Evolutionary conservation across 92 coral and sea anemone genomes (phyloP).

Genomic region (Anthopleura xanthogrammica): DNA sequence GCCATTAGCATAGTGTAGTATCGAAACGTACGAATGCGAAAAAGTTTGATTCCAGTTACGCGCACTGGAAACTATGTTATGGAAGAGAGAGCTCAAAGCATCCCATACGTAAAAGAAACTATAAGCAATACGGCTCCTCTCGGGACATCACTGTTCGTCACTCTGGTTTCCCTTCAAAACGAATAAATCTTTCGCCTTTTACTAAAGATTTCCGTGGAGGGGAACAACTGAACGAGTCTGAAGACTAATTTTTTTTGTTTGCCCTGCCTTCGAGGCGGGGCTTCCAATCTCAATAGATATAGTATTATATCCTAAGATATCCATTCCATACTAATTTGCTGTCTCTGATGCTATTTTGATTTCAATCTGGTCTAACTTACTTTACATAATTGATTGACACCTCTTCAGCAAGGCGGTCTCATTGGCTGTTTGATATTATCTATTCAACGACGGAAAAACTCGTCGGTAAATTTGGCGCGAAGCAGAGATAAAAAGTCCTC

Average conservation of each 20-base stretch:
- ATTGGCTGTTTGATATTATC: too few relatives aligned
- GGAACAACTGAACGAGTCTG: constrained; percentile 18
- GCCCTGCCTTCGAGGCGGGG: neutral
- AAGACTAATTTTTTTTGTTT: neutral
- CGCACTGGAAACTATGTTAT: neutral
- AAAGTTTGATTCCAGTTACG: neutral
- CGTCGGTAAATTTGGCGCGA: too few relatives aligned
- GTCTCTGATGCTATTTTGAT: too few relatives aligned
- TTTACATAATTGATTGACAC: too few relatives aligned
- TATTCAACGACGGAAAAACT: too few relatives aligned
- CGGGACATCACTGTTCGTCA: neutral
- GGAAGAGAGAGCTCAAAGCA: neutral
- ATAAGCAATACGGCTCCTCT: neutral
- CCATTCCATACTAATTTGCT: too few relatives aligned
- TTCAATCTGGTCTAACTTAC: too few relatives aligned
- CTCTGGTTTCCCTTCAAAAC: constrained; percentile 48
- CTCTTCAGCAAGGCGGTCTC: too few relatives aligned
- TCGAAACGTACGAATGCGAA: neutral
- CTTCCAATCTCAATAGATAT: too few relatives aligned
- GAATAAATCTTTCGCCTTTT: constrained; percentile 81
- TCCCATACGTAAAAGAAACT: neutral
- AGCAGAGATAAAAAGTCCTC: too few relatives aligned
- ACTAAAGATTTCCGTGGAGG: constrained; percentile 91
- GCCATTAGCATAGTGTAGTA: neutral
- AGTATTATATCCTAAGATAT: too few relatives aligned